phyloP scores from a whole-genome alignment of 2,797 vertebrate species.

The Cynodonichthys magdalenae region DNA sequence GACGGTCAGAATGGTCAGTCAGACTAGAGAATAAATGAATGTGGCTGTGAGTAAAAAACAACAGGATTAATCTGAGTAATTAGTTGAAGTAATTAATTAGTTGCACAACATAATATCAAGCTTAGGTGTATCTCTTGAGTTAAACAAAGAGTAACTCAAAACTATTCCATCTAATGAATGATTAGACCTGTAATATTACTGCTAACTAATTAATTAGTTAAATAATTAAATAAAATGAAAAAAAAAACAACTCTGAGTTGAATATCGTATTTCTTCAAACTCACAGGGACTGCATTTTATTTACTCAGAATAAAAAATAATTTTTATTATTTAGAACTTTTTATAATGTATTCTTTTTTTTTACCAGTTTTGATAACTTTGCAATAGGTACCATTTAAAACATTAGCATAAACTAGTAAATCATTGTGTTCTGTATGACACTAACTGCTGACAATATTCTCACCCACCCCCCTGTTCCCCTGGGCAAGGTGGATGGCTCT shows the following conservation, averaged over 20 bases:
- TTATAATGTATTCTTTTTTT: no score
- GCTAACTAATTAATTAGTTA: not conserved
- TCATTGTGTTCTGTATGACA: not conserved
- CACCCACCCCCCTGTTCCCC: no score
- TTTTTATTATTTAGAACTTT: not conserved
- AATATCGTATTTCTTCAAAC: not conserved
- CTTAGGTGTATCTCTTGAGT: slow-evolving; percentile 22
- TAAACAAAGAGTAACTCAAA: slow-evolving; percentile 4
- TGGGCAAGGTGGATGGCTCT: no score
- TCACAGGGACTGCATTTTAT: not conserved
- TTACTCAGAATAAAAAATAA: not conserved
- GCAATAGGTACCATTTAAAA: no score
- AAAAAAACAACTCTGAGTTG: not conserved
- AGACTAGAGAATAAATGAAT: slow-evolving; percentile 21
- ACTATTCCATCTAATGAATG: slow-evolving; percentile 12
- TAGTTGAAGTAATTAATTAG: slow-evolving; percentile 56
- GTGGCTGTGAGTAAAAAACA: slow-evolving; percentile 31
- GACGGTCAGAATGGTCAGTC: slow-evolving; percentile 11
- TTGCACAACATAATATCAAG: slow-evolving; percentile 27
- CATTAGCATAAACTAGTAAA: no score
- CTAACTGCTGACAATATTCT: not conserved
- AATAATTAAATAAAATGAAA: not conserved
- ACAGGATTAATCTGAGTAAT: slow-evolving; percentile 46
- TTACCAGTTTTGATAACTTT: no score
- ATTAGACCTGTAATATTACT: not conserved